phyloP scores from a whole-genome alignment of 1,140 invertebrate genomes.

The Lithobius niger region DNA sequence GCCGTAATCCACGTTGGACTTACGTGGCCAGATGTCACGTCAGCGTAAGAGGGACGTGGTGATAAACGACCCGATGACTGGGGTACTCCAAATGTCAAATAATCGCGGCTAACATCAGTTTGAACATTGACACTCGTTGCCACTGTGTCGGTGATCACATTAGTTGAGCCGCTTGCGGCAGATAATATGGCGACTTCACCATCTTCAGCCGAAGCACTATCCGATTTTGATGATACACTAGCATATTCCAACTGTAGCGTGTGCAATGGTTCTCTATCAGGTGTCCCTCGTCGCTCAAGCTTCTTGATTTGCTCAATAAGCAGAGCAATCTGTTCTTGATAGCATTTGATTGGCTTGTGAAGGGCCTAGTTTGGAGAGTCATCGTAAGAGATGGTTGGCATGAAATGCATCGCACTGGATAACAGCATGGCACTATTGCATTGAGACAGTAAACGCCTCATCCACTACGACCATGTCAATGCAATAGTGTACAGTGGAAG shows the following conservation, averaged over 20 bases:
- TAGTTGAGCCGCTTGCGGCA: background rate
- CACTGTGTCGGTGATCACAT: background rate
- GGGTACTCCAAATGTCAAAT: too few relatives aligned
- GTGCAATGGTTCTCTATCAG: slow-evolving; percentile 17
- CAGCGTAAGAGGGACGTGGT: slow-evolving; percentile 36
- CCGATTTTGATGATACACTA: too few relatives aligned
- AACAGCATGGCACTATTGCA: slow-evolving; percentile 1
- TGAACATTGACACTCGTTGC: background rate
- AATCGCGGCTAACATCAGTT: background rate
- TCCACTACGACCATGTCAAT: slow-evolving; percentile 1
- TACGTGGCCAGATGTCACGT: slow-evolving; percentile 38
- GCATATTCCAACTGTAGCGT: too few relatives aligned
- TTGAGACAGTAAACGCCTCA: background rate
- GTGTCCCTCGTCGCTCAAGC: slow-evolving; percentile 19
- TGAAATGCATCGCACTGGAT: background rate
- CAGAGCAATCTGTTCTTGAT: slow-evolving; percentile 19
- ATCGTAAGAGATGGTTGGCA: slow-evolving; percentile 21
- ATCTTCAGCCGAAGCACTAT: too few relatives aligned
- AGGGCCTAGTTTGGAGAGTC: slow-evolving; percentile 20
- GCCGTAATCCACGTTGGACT: too few relatives aligned
- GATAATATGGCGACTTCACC: background rate
- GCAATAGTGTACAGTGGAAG: background rate
- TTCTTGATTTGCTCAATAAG: slow-evolving; percentile 21
- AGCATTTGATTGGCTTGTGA: slow-evolving; percentile 20
- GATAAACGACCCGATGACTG: too few relatives aligned